A percentile compares a stretch with the other conserved stretches of the same genome.
Conservation (phyloP, 1,140 invertebrate genomes). For the Zaprionus camerounensis region DNA sequence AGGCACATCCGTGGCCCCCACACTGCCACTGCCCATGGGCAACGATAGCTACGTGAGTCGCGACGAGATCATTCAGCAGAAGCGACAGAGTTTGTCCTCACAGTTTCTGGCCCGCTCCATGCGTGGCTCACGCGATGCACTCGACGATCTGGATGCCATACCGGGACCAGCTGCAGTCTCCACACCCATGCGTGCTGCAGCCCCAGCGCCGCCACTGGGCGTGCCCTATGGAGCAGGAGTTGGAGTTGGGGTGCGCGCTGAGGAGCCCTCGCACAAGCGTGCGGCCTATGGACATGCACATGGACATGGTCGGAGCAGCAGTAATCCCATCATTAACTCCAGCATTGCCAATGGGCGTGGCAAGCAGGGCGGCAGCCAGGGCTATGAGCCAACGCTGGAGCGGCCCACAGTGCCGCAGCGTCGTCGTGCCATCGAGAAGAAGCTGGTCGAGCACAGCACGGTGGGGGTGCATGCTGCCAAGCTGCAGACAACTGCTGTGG, state of each 20-base stretch:
- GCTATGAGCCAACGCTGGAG: constrained; percentile 23
- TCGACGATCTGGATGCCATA: constrained; percentile 73
- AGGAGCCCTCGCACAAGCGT: constrained; percentile 55
- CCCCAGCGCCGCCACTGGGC: constrained; percentile 22
- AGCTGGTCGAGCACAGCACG: constrained; percentile 67
- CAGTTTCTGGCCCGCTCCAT: constrained; percentile 73
- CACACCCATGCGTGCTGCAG: not conserved
- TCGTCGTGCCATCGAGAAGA: constrained; percentile 85
- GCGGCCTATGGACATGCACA: constrained; percentile 55
- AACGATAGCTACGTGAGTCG: constrained; percentile 74
- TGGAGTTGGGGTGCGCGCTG: not conserved
- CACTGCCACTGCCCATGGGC: not conserved
- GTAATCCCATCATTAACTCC: constrained; percentile 19
- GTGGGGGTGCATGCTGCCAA: not conserved
- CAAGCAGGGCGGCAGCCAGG: constrained; percentile 39
- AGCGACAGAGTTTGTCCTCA: constrained; percentile 77
- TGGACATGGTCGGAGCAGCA: constrained; percentile 31
- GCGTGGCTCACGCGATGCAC: constrained; percentile 67
- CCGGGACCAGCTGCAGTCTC: constrained; percentile 30
- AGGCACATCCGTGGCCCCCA: not conserved
- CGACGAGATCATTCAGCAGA: constrained; percentile 80
- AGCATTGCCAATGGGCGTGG: constrained; percentile 46
- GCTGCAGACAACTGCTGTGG: not conserved
- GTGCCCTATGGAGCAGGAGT: not conserved
- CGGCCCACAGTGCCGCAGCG: constrained; percentile 87